Percentiles rank a stretch among this genome's conserved stretches.
These are phyloP conservation scores for Athripsodes cinereus DNA, from an alignment of 2,888 invertebrate species.

Conservation along the genomic window DNA sequence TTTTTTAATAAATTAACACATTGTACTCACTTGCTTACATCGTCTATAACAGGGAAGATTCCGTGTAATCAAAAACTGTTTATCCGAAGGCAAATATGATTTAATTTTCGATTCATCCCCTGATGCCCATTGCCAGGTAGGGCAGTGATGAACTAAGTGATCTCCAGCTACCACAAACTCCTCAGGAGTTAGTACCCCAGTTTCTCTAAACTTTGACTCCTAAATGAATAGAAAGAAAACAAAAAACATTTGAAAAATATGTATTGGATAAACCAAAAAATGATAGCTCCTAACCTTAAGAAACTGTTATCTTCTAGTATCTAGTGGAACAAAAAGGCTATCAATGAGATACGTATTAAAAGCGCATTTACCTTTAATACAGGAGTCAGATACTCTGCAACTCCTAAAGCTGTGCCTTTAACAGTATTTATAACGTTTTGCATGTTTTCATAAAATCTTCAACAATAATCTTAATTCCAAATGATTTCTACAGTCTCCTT, in stretches of 20 bases:
- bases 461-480: too few relatives aligned
- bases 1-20: too few relatives aligned
- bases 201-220: constrained; percentile 97
- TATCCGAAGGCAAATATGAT: constrained; percentile 85
- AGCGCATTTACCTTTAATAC: constrained; percentile 75
- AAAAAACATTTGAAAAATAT: constrained; percentile 18
- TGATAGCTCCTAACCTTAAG: background rate
- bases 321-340: background rate
- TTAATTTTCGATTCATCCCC: constrained; percentile 89
- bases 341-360: constrained; percentile 21
- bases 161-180: constrained; percentile 99
- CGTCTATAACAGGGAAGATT: constrained; percentile 96
- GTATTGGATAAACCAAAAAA: background rate
- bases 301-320: too few relatives aligned
- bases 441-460: constrained; percentile 50
- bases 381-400: constrained; percentile 95
- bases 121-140: constrained; percentile 97
- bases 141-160: constrained; percentile 97
- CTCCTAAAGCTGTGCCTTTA: constrained; percentile 91
- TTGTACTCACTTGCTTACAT: constrained; percentile 72
- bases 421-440: constrained; percentile 93
- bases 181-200: constrained; percentile 96
- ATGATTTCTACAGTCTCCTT: too few relatives aligned
- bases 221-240: constrained; percentile 35
- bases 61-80: constrained; percentile 94